Percentiles rank a stretch among this genome's conserved stretches.
Evolutionary conservation across 2,888 invertebrate genomes (phyloP).

Genomic region (Xestoiulus laeticollis): DNA sequence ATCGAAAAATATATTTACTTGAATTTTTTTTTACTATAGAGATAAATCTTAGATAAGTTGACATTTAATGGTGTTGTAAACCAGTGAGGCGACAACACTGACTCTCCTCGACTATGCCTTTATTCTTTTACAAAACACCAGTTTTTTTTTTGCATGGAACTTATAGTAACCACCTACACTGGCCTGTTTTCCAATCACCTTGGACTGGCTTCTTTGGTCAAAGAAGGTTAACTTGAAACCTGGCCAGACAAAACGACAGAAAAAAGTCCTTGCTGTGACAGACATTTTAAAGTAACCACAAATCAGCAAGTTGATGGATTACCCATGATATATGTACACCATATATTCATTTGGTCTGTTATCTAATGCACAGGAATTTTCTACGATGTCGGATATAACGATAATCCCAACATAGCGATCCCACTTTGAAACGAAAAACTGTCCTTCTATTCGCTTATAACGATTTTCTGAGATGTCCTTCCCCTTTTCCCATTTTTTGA

Average conservation of each 20-base stretch:
- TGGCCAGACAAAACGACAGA: background rate
- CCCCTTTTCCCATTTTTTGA: too few species aligned
- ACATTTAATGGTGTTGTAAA: background rate
- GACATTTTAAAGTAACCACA: background rate
- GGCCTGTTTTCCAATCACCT: slow-evolving; percentile 5
- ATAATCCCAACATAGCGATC: too few species aligned
- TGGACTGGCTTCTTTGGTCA: slow-evolving; percentile 13
- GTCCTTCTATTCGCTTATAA: too few species aligned
- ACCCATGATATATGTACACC: too few species aligned
- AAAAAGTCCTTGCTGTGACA: background rate
- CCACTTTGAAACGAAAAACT: too few species aligned
- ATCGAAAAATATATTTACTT: background rate
- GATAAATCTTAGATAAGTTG: background rate
- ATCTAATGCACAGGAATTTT: too few species aligned
- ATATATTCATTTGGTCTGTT: too few species aligned
- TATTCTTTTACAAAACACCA: background rate
- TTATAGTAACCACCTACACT: background rate
- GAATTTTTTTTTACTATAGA: background rate
- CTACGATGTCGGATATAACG: too few species aligned
- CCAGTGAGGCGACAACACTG: background rate
- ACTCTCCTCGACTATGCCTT: background rate
- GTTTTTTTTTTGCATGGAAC: background rate
- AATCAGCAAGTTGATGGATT: background rate
- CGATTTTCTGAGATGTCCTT: too few species aligned
- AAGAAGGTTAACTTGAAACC: background rate